phyloP scores from a whole-genome alignment of 2,888 invertebrate genomes.

The Linnaemya tessellans region DNA sequence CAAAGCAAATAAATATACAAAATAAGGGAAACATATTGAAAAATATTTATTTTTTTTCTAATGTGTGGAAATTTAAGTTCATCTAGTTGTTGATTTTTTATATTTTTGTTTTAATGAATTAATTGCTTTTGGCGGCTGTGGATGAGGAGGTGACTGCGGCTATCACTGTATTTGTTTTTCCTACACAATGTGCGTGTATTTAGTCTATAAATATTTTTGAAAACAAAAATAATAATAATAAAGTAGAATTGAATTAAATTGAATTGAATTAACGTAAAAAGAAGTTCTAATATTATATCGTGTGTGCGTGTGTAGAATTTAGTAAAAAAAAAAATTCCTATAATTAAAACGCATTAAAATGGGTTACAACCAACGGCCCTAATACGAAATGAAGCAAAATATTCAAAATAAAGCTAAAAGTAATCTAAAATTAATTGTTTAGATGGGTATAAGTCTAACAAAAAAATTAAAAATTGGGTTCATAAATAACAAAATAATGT shows the following conservation, averaged over 20 bases:
- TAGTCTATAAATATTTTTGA: slow-evolving; percentile 67
- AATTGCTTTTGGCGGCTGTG: slow-evolving; percentile 68
- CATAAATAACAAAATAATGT: slow-evolving; percentile 37
- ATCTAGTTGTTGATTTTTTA: slow-evolving; percentile 27
- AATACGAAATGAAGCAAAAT: slow-evolving; percentile 31
- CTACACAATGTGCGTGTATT: slow-evolving; percentile 60
- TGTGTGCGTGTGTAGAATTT: slow-evolving; percentile 35
- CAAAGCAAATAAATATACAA: slow-evolving; percentile 38
- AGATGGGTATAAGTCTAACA: background rate
- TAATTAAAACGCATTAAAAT: slow-evolving; percentile 53
- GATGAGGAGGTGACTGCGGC: slow-evolving; percentile 18
- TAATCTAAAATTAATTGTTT: slow-evolving; percentile 8
- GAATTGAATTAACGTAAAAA: slow-evolving; percentile 31
- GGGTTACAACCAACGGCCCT: slow-evolving; percentile 50
- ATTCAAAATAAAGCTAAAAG: background rate
- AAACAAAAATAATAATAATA: slow-evolving; percentile 27
- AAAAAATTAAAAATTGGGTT: slow-evolving; percentile 56
- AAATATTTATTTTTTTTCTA: slow-evolving; percentile 50
- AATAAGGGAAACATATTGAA: slow-evolving; percentile 21
- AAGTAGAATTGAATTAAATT: slow-evolving; percentile 16
- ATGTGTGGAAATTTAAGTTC: slow-evolving; percentile 36
- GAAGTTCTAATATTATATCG: slow-evolving; percentile 26
- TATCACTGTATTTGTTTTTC: slow-evolving; percentile 19
- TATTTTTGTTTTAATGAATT: slow-evolving; percentile 67
- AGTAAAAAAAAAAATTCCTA: slow-evolving; percentile 41